Percentiles rank a stretch among this genome's conserved stretches.
Evolutionary conservation across 2,113 vertebrate species (phyloP).

Genomic region (Scopus umbretta): DNA sequence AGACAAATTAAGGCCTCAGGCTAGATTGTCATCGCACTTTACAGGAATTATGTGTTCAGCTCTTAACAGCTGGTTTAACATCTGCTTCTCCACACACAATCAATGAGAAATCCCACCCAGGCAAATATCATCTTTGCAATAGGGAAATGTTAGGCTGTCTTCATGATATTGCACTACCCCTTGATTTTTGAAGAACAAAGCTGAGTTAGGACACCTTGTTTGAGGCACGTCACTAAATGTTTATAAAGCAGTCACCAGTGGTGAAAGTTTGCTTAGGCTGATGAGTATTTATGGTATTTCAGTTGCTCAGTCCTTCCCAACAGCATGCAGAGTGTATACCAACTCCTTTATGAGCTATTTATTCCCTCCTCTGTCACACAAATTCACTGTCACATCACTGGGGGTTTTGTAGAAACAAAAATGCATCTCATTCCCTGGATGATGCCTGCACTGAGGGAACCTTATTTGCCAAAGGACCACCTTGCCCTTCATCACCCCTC

Average conservation of each 20-base stretch:
- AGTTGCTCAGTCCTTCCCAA: background rate
- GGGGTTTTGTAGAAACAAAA: background rate
- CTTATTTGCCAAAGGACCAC: background rate
- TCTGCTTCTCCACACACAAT: background rate
- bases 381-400: background rate
- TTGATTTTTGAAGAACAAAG: background rate
- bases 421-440: background rate
- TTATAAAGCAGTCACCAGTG: background rate
- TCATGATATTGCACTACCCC: background rate
- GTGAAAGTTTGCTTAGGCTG: background rate
- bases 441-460: background rate
- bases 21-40: background rate
- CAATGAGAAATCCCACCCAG: background rate
- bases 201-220: background rate
- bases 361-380: background rate
- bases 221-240: background rate
- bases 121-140: background rate
- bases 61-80: conserved; percentile 14
- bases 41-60: background rate
- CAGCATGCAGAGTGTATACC: background rate
- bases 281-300: background rate
- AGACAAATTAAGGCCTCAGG: background rate
- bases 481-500: background rate
- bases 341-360: background rate
- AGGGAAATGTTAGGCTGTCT: background rate